These are phyloP conservation scores for Liodrosophila aerea DNA, from an alignment of 2,888 invertebrate genomes.

Conservation along the genomic window DNA sequence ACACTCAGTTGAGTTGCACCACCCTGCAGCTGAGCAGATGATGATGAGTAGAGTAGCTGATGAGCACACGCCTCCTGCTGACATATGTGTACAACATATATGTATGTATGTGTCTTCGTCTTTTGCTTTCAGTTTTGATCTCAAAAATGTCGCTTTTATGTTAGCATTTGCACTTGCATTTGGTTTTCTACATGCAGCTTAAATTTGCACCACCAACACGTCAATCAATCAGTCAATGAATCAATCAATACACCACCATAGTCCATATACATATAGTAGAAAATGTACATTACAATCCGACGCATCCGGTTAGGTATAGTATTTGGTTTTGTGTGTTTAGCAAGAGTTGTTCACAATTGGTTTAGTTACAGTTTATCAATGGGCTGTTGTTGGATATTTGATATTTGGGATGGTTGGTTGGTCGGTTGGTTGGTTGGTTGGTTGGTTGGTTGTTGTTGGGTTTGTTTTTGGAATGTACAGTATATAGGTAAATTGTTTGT, in stretches of 20 bases:
- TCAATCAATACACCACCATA: constrained; percentile 68
- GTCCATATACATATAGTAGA: constrained; percentile 45
- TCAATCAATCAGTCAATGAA: constrained; percentile 53
- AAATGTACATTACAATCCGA: constrained; percentile 48
- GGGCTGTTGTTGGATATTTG: constrained; percentile 61
- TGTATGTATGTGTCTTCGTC: too few relatives aligned
- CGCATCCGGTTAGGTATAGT: constrained; percentile 45
- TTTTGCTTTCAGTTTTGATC: constrained; percentile 3
- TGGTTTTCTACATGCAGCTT: constrained; percentile 61
- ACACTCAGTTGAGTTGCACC: constrained; percentile 1
- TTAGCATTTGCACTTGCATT: constrained; percentile 56
- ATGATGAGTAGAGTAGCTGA: background rate
- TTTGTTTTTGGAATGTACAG: constrained; percentile 62
- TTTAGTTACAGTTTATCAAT: constrained; percentile 69
- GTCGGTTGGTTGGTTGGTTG: constrained; percentile 33
- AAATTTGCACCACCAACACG: constrained; percentile 65
- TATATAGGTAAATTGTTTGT: constrained; percentile 55
- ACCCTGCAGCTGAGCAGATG: constrained; percentile 1
- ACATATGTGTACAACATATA: too few relatives aligned
- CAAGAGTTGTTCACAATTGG: constrained; percentile 51
- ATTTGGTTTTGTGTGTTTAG: constrained; percentile 17
- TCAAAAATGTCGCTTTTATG: constrained; percentile 28
- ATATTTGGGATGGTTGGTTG: constrained; percentile 25
- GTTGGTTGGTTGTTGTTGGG: constrained; percentile 24
- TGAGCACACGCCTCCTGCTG: too few relatives aligned